A percentile compares a stretch with the other conserved stretches of the same genome.
Evolutionary conservation across 2,888 invertebrate species (phyloP).

Genomic region (Troides aeacus): DNA sequence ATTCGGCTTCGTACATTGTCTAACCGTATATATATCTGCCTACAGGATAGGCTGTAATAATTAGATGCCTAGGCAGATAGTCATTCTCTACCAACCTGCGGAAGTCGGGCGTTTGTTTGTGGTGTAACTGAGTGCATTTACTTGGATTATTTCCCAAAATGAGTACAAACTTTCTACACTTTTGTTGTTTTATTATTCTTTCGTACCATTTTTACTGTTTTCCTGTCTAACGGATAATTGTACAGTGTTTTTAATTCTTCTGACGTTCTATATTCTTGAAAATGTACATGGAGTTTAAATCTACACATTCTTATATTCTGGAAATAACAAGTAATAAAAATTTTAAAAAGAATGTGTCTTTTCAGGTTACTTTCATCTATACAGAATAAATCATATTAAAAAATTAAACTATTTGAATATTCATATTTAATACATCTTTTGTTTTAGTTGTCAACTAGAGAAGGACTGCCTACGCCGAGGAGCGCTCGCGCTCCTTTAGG

Average conservation of each 20-base stretch:
- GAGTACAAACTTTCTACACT: conserved; percentile 36
- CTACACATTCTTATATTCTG: conserved; percentile 56
- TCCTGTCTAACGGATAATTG: conserved; percentile 25
- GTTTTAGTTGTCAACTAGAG: conserved; percentile 67
- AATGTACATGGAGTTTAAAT: conserved; percentile 66
- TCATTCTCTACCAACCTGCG: conserved; percentile 50
- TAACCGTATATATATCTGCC: conserved; percentile 34
- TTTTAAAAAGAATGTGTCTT: conserved; percentile 65
- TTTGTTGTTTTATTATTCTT: conserved; percentile 40
- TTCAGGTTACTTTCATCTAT: conserved; percentile 48
- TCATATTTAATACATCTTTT: not conserved
- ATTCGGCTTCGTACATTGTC: not conserved
- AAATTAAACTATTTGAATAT: no score
- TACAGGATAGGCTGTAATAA: conserved; percentile 48
- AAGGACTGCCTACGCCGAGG: conserved; percentile 70
- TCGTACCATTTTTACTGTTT: conserved; percentile 43
- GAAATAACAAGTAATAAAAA: conserved; percentile 65
- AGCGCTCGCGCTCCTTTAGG: conserved; percentile 71
- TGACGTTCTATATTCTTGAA: conserved; percentile 32
- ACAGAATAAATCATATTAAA: no score
- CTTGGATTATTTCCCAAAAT: conserved; percentile 43
- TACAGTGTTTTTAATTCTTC: conserved; percentile 13
- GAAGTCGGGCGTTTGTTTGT: conserved; percentile 45
- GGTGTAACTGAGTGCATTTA: conserved; percentile 59
- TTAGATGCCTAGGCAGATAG: conserved; percentile 70